Evolutionary conservation across 2,888 invertebrate species (phyloP), one percentile per base, ranked within the genome.

Genomic region (Stenoptilia bipunctidactyla): DNA sequence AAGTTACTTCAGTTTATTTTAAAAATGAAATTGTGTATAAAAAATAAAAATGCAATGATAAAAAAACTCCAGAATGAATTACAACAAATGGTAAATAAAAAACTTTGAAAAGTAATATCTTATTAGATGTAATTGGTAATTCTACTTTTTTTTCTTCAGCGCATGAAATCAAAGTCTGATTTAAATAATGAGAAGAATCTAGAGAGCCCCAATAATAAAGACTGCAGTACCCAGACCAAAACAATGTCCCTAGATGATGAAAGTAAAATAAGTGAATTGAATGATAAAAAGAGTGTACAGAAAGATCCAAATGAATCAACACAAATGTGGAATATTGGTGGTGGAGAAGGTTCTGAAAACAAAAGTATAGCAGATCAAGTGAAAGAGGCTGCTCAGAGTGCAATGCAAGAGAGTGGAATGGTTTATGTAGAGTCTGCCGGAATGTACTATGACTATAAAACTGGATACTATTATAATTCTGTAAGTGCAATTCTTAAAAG

Each of bases 391-490:
- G 93, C 93, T 0, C 90, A 92, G 63, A 86, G 86, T 61, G 92
- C 91, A 2, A 69, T 91, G 59, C 87, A 90, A 52, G 86, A 92
- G 50, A 88, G 88, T 36, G 92, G 92, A 13, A 94, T 94, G 86
- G 91, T 94, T 15, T 95, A 92, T 71, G 94, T 96, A 49, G 90
- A 92, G 58, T 92, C 91, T 1, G 92, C 92, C 15, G 94, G 94
- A 49, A 87, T 94, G 76, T 96, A 95, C 72, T 95, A 94, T 69
- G 94, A 96, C 71, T 92, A 91, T 52, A 91, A 89, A 57, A 91
- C 93, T 50, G 94, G 95, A 45, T 96, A 94, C 75, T 96, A 96
- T 76, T 96, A 95, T 63, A 93, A 94, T 83, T 89, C 93, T 52
- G 94, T 94, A 85, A 83, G 87, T 85, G 20, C 20, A 3, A 20